A percentile compares a stretch with the other conserved stretches of the same genome.
These are phyloP conservation scores for Cliona cf. orientalis DNA, from an alignment of 37 sponge, comb jelly and placozoan genomes.

Conservation along the genomic window DNA sequence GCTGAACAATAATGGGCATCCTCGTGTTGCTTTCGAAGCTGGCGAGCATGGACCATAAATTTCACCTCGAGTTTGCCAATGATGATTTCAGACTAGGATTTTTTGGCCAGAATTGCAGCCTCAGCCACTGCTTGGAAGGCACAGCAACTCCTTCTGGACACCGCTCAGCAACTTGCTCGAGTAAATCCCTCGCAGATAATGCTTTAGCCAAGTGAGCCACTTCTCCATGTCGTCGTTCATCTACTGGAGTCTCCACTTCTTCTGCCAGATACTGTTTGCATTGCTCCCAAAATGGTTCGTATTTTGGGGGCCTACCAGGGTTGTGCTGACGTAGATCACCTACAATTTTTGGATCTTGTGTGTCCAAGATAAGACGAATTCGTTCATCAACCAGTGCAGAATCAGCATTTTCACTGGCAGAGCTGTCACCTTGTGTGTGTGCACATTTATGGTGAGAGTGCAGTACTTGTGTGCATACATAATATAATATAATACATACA, in stretches of 20 bases:
- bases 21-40: slow-evolving; percentile 30
- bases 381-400: slow-evolving; percentile 13
- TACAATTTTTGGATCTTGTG: slow-evolving; percentile 11
- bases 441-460: not conserved
- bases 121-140: slow-evolving; percentile 26
- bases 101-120: slow-evolving; percentile 57
- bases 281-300: slow-evolving; percentile 29
- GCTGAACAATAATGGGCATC: slow-evolving; percentile 50
- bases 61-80: slow-evolving; percentile 31
- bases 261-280: slow-evolving; percentile 21
- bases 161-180: slow-evolving; percentile 15
- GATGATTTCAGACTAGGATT: slow-evolving; percentile 24
- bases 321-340: slow-evolving; percentile 35
- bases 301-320: slow-evolving; percentile 6
- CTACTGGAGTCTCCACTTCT: slow-evolving; percentile 29
- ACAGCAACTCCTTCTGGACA: slow-evolving; percentile 23
- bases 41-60: slow-evolving; percentile 40
- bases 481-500: too few species aligned
- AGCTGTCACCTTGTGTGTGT: slow-evolving; percentile 28
- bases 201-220: slow-evolving; percentile 13
- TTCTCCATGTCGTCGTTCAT: slow-evolving; percentile 25
- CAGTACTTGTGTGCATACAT: too few species aligned
- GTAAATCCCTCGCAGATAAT: slow-evolving; percentile 25
- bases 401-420: slow-evolving; percentile 3
- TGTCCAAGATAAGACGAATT: slow-evolving; percentile 15